Evolutionary conservation across 2,888 invertebrate species (phyloP), one percentile per base, ranked within the genome.

Genomic region (Heliconius erato): DNA sequence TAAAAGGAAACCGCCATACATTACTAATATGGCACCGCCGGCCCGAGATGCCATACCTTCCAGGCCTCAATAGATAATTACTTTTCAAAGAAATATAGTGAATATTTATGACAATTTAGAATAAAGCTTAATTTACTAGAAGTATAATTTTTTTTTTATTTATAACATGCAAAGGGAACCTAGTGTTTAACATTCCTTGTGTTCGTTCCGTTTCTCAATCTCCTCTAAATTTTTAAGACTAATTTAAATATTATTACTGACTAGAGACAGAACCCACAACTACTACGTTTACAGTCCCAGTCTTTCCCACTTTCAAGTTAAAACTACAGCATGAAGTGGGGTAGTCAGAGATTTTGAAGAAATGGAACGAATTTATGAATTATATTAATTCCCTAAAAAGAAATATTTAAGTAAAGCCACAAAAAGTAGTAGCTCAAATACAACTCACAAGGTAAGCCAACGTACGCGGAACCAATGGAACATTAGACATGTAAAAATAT

Each of bases 1-100:
- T 79, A 85, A 85, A 80, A 82, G 85, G 82, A 84, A 85, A 86
- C 86, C 81, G 83, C 72, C 69, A 74, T 80, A 80, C n/a, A 63
- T 82, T 85, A 86, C 88, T 85, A 86, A 88, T 86, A 87, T 86
- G 88, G 87, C 79, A 81, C 87, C 88, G 88, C 87, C 59, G 74
- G 74, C 77, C 83, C 72, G 82, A 84, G 85, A 86, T 85, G 84
- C 85, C 85, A 74, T 79, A 63, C 85, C 84, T 69, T 84, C 79
- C 74, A 67, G 72, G 49, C 77, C 78, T 81, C 79, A 83, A 79
- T 81, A 67, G 74, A 81, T 83, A 81, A 84, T 84, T 84, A 82
- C 68, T 74, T 79, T 19, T n/a, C n/a, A 76, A 35, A 12, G 49
- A 74, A 49, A 74, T 74, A 74, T 74, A 23, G 54, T n/a, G n/a